Base-by-base conservation (phyloP, 2,113 vertebrate species). In the Fukomys damarensis region DNA sequence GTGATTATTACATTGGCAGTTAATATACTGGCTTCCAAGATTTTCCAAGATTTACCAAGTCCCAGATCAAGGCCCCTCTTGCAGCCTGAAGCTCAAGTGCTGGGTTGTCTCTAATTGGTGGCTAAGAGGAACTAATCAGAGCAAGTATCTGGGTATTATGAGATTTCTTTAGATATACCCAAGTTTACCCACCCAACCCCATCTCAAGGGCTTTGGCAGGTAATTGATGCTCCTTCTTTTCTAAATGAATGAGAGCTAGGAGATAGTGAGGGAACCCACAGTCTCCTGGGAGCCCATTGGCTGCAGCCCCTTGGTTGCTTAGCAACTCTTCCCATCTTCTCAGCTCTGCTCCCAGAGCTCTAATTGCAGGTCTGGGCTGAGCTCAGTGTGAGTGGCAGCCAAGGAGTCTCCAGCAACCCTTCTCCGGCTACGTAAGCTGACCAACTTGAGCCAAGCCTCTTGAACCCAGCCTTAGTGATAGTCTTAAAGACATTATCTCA, bases 261-360 rank as follows among this genome's bases (percentile, higher is more conserved):
- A 97, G 95, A 84, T 90, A 98, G 98, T 97, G 97, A 93, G 95
- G 97, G 97, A 98, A 97, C 91, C 95, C 94, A 97, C 94, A 95
- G 97, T 94, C 86, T 98, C 93, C 30, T 14, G 38, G 86, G 84
- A 86, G 74, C 97, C 91, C 0, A 98, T 96, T 96, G 97, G 98
- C 96, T 98, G 91, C 90, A 96, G 97, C 96, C 97, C 98, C 96
- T 97, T 95, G 96, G 98, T 98, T 99, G 99, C 98, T 98, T 98
- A 99, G 98, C 98, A 98, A 98, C 98, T 97, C 97, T 98, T 97
- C 97, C 97, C 96, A 96, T 2, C 96, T 95, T 96, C 94, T 89
- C 93, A 96, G 22, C 96, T 97, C 87, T 93, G 89, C 94, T 97
- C 93, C 87, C 46, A 85, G 97, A 94, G 93, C 97, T 98, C 96